Evolutionary conservation across 2,888 invertebrate species (phyloP).

Genomic region (Lacanobia wlatinum): DNA sequence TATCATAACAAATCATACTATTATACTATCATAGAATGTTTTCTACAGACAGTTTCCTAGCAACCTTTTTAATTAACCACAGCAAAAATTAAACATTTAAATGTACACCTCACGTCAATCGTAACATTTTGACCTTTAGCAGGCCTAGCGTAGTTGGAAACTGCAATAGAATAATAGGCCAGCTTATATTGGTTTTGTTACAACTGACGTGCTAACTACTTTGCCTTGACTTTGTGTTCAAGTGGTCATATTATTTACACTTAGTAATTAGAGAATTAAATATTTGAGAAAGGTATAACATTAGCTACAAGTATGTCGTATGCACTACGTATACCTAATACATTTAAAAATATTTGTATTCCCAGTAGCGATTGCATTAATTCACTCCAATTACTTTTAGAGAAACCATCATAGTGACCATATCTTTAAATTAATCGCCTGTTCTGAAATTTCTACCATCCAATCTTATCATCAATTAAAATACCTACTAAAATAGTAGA

Average conservation of each 20-base stretch:
- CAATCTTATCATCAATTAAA: constrained; percentile 43
- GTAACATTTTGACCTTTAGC: constrained; percentile 1
- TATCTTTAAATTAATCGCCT: constrained; percentile 30
- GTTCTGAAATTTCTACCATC: constrained; percentile 42
- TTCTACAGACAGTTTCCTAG: background rate
- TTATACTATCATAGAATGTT: background rate
- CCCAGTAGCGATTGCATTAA: background rate
- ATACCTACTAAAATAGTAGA: constrained; percentile 74
- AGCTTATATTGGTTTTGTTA: background rate
- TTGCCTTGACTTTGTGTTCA: background rate
- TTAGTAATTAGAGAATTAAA: background rate
- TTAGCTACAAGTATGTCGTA: background rate
- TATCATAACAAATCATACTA: background rate
- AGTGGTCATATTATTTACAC: background rate
- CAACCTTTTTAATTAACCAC: background rate
- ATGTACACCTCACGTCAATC: background rate
- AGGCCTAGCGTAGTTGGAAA: background rate
- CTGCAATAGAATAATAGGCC: background rate
- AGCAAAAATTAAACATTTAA: background rate
- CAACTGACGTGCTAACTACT: background rate
- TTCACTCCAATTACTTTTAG: background rate
- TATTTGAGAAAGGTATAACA: background rate
- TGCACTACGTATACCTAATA: background rate
- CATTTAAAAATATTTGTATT: background rate
- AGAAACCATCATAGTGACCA: constrained; percentile 21